Conservation (phyloP, 2,888 invertebrate genomes). For the Hybos culiciformis region DNA sequence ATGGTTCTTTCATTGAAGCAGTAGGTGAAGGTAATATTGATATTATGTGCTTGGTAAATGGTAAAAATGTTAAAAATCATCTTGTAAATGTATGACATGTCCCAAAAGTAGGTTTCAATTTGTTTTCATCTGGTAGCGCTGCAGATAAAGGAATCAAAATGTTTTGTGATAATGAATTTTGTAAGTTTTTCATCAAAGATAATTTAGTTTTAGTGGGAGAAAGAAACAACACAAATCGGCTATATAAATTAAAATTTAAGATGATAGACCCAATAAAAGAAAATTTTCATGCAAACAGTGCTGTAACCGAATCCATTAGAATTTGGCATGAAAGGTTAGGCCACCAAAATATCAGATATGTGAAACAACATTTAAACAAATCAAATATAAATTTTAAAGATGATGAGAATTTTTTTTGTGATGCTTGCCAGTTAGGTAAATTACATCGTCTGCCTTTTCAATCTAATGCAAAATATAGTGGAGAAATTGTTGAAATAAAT, state of each 20-base stretch:
- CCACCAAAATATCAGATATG: not conserved
- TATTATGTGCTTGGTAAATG: constrained; percentile 6
- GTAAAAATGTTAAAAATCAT: constrained; percentile 2
- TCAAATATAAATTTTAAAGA: not conserved
- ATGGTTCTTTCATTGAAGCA: not conserved
- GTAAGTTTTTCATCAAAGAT: constrained; percentile 1
- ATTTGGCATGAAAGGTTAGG: not conserved
- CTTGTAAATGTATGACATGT: constrained; percentile 9
- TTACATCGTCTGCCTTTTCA: not conserved
- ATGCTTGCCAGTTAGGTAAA: not conserved
- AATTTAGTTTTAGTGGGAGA: constrained; percentile 1
- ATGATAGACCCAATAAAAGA: not conserved
- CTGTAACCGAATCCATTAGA: not conserved
- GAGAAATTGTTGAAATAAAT: too few species aligned
- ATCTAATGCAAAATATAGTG: not conserved
- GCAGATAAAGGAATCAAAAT: constrained; percentile 8
- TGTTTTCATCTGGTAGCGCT: constrained; percentile 9
- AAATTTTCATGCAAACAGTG: not conserved
- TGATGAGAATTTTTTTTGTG: constrained; percentile 2
- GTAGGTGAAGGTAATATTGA: constrained; percentile 6
- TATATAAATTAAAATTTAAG: not conserved
- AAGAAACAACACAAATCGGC: not conserved
- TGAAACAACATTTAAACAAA: not conserved
- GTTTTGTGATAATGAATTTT: constrained; percentile 3
- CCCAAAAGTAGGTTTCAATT: constrained; percentile 5